phyloP scores from a whole-genome alignment of 2,888 invertebrate genomes.

The Acanthococcus lagerstroemiae region DNA sequence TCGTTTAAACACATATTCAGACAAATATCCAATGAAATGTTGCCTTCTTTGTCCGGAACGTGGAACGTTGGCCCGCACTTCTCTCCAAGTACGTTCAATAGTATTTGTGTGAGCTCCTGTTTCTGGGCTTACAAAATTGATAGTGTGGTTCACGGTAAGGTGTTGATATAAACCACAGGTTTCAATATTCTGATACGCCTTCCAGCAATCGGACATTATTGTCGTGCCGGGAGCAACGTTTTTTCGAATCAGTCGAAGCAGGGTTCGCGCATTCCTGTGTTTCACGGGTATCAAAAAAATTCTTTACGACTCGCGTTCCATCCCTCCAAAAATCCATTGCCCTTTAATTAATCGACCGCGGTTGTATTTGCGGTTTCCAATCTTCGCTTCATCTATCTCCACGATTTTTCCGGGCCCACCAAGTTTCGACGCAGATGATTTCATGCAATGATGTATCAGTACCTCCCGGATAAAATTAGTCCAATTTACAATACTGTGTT shows the following conservation, averaged over 20 bases:
- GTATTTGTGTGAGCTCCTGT: not conserved
- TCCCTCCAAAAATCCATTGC: slow-evolving; percentile 13
- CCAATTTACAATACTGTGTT: not conserved
- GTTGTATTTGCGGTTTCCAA: slow-evolving; percentile 2
- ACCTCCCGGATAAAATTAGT: not conserved
- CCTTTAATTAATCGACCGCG: not conserved
- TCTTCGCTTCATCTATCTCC: slow-evolving; percentile 8
- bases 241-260: not conserved
- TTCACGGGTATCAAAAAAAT: slow-evolving; percentile 1
- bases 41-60: not conserved
- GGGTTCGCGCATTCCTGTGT: not conserved
- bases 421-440: not conserved
- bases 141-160: not conserved
- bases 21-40: not conserved
- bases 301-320: not conserved
- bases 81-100: slow-evolving; percentile 17
- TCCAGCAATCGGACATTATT: slow-evolving; percentile 7
- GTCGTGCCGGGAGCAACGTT: not conserved
- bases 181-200: not conserved
- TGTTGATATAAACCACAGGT: not conserved
- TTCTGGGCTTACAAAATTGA: not conserved
- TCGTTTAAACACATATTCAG: not conserved
- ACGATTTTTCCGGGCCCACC: not conserved
- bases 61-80: not conserved
- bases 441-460: not conserved